A percentile compares a stretch with the other conserved stretches of the same genome.
Conservation (phyloP, 2,888 invertebrate species). For the Nymphalis polychloros region DNA sequence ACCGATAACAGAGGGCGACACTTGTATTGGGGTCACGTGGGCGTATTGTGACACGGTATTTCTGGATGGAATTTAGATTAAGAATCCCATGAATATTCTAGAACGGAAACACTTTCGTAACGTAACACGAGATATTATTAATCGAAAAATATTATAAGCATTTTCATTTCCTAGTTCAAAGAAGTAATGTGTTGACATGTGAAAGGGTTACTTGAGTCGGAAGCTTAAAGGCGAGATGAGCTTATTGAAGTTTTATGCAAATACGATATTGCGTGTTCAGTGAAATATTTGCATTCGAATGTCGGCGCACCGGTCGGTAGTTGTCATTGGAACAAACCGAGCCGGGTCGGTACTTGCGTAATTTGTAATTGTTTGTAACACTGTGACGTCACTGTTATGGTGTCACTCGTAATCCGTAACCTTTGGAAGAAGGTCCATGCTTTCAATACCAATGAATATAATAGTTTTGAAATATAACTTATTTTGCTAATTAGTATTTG, state of each 20-base stretch:
- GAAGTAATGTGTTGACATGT: not conserved
- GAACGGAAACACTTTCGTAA: constrained; percentile 3
- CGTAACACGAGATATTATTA: not conserved
- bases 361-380: constrained; percentile 47
- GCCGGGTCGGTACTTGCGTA: constrained; percentile 46
- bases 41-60: constrained; percentile 27
- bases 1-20: constrained; percentile 50
- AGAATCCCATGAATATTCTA: constrained; percentile 21
- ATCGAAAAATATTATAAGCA: not conserved
- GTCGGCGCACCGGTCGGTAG: constrained; percentile 43
- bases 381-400: constrained; percentile 33
- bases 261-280: constrained; percentile 11
- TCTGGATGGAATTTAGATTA: constrained; percentile 33
- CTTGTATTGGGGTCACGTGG: constrained; percentile 43
- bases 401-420: constrained; percentile 12
- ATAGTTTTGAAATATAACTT: not conserved
- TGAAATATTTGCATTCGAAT: constrained; percentile 31
- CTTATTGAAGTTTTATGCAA: constrained; percentile 25
- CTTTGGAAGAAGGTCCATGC: not conserved
- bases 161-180: not conserved
- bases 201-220: constrained; percentile 10
- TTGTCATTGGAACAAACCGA: constrained; percentile 39
- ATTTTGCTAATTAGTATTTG: not conserved
- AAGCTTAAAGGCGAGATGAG: constrained; percentile 11
- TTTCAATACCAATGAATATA: constrained; percentile 7